Conservation (phyloP, 2,888 invertebrate genomes). For the Philaethria dido region DNA sequence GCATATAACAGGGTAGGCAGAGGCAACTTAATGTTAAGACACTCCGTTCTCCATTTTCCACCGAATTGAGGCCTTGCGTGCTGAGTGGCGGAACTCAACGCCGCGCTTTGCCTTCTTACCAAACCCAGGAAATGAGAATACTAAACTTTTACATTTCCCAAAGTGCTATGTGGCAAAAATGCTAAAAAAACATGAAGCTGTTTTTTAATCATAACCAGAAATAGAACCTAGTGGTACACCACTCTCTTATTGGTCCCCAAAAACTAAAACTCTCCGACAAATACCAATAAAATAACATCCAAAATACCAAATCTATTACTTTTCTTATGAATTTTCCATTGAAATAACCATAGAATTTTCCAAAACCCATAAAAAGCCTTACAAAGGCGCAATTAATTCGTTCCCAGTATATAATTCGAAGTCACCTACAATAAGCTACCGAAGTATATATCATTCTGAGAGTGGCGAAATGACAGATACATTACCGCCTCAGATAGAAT, state of each 20-base stretch:
- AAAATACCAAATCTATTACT: neutral
- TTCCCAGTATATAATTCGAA: slow-evolving; percentile 36
- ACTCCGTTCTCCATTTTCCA: no score
- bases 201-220: no score
- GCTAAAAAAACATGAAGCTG: no score
- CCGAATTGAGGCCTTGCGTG: no score
- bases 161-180: no score
- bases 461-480: slow-evolving; percentile 40
- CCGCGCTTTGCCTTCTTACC: no score
- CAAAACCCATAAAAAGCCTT: slow-evolving; percentile 8
- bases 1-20: no score
- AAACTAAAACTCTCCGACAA: no score
- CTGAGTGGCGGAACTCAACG: no score
- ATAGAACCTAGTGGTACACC: neutral
- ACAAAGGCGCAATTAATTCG: slow-evolving; percentile 31
- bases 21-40: no score
- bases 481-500: slow-evolving; percentile 36
- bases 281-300: neutral
- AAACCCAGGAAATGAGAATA: no score
- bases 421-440: slow-evolving; percentile 34
- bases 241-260: neutral
- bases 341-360: slow-evolving; percentile 2
- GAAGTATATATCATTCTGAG: slow-evolving; percentile 37
- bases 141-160: no score
- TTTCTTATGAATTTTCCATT: neutral